Percentiles rank a stretch among this genome's conserved stretches.
phyloP scores from a whole-genome alignment of 2,113 vertebrate species.

The Euleptes europaea region DNA sequence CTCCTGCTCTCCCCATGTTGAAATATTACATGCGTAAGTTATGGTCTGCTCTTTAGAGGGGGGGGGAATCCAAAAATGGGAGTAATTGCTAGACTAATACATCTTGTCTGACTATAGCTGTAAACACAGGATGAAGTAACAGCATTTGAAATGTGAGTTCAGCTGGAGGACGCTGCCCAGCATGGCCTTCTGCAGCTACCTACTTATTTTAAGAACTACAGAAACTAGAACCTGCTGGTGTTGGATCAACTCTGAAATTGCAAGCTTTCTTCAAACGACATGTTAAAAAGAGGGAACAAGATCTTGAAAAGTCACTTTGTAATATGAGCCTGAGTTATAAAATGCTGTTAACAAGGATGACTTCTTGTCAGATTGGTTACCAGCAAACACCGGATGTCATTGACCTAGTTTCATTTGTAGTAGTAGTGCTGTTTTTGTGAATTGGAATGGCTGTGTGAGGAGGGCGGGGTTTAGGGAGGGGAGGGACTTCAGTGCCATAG shows the following conservation, averaged over 20 bases:
- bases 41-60: constrained; percentile 21
- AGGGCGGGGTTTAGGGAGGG: no score
- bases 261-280: constrained; percentile 16
- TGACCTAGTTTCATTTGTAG: background rate
- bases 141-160: background rate
- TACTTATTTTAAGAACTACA: background rate
- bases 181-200: rapidly evolving
- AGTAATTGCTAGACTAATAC: constrained; percentile 22
- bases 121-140: background rate
- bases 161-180: background rate
- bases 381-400: constrained; percentile 15
- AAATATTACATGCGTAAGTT: background rate
- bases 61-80: constrained; percentile 8
- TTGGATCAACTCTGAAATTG: constrained; percentile 9
- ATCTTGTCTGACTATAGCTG: background rate
- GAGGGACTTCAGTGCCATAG: no score
- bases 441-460: background rate
- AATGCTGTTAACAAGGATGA: background rate
- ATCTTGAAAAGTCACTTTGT: constrained; percentile 27
- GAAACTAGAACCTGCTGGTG: constrained; percentile 16
- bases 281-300: constrained; percentile 15
- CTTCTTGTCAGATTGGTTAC: constrained; percentile 3
- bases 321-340: constrained; percentile 38
- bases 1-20: background rate
- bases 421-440: background rate